Evolutionary conservation across 2,113 vertebrate species (phyloP).

Genomic region (Perca schrenkii): DNA sequence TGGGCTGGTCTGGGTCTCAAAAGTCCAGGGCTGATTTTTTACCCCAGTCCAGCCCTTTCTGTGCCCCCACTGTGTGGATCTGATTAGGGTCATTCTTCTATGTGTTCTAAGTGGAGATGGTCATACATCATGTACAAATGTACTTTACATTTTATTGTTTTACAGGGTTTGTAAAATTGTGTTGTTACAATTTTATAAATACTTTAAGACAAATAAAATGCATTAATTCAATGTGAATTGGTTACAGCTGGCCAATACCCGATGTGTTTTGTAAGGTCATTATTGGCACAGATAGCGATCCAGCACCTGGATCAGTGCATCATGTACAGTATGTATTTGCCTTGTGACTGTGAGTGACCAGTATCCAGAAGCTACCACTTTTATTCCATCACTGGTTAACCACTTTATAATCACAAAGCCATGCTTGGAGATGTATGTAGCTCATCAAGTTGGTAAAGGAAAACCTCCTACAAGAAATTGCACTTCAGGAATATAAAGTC

Average conservation of each 20-base stretch:
- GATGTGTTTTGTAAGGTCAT: neutral
- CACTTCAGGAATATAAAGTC: slow-evolving; percentile 42
- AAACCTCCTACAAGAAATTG: slow-evolving; percentile 30
- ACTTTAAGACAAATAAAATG: neutral
- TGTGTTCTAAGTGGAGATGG: neutral
- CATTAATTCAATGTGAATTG: neutral
- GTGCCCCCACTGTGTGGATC: neutral
- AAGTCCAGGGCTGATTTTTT: no score
- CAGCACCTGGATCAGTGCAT: neutral
- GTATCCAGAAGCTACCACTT: neutral
- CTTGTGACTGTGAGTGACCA: neutral
- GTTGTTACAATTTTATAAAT: neutral
- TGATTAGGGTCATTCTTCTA: neutral
- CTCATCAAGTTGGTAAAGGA: slow-evolving; percentile 3
- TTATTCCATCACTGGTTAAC: neutral
- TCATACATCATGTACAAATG: neutral
- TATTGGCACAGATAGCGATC: neutral
- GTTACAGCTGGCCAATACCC: neutral
- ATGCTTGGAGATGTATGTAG: neutral
- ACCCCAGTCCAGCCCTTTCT: no score
- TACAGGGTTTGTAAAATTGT: no score
- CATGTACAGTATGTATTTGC: neutral
- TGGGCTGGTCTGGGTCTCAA: no score
- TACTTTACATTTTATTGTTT: neutral
- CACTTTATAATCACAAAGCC: neutral